Evolutionary conservation across 1,140 invertebrate genomes (phyloP), one percentile per base, ranked within the genome.

Genomic region (Sinella curviseta): DNA sequence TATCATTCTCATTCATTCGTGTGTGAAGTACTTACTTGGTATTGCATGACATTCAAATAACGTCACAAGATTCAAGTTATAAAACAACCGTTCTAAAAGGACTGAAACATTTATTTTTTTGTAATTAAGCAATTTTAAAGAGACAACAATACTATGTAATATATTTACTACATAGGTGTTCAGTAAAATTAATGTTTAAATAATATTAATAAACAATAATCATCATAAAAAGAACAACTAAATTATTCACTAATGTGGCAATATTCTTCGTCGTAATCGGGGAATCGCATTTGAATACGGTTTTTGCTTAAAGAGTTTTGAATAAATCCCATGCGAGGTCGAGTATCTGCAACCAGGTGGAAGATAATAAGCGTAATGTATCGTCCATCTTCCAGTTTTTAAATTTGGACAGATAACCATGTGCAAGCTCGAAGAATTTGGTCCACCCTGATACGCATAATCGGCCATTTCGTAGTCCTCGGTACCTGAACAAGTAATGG

Each of bases 391-490:
- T 24, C 83, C 83, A 33, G 83, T 84, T 78, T 84, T 84, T 31
- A 82, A 73, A 77, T 84, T 84, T 12, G 83, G 83, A 60, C 83
- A 84, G 31, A 84, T 80, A 0, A 84, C 77, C 78, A 84, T 80
- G 34, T 84, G 83, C 30, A 79, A 78, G 65, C 78, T 76, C 0
- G 78, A 77, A 17, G 34, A 67, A 33, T 17, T 34, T 54, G 70
- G 31, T 26, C 77, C 57, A 39, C 48, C 74, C 76, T 82, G 81
- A 67, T 77, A 84, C 1, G 83, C 80, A 73, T 81, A 82, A 77
- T 84, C 83, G 0, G 81, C 80, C 83, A 84, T 82, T 79, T 84
- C 83, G 73, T 82, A 82, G 34, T 82, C 78, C 39, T 82, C 81
- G n/a, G 76, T 26, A 33, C 82, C 82, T 81, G 26, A 36, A 48